Base-by-base conservation (phyloP, 2,888 invertebrate species). In the Cistogaster globosa region DNA sequence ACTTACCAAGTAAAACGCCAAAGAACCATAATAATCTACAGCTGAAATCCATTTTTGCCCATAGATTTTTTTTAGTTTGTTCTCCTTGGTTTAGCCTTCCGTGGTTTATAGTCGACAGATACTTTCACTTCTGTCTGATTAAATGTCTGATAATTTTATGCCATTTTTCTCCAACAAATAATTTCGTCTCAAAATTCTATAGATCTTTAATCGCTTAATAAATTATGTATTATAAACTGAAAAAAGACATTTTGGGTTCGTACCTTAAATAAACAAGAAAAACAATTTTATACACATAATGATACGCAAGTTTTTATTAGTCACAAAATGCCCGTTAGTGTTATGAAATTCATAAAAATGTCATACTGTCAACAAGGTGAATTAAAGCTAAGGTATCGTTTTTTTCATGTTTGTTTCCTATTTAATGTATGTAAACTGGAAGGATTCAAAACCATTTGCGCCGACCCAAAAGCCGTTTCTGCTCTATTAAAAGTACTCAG, bases 41-140 rank as follows among this genome's bases (percentile, higher is more conserved):
- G 87, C 87, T 89, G 88, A 88, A 88, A 88, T 89, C 89, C 90
- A 90, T 90, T 88, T 89, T 90, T 86, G 86, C 88, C 89, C 88
- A 88, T 88, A 89, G 87, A 88, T 87, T 74, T 26, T 16, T 32
- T 60, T 57, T 48, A 62, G 38, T 55, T 38, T 55, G 16, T 9
- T 48, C n/a, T 68, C 42, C 20, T 45, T 38, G 63, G 58, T 58
- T 51, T 67, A 68, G 48, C 18, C 67, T 48, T 63, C n/a, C 68
- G 45, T 32, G 20, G 22, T 55, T 68, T 57, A 57, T 69, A 63
- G 36, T 69, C 58, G 75, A 63, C 69, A 60, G 51, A 58, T 58
- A 71, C 82, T 77, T 76, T 72, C 60, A 77, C 82, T 83, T 71
- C n/a, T 77, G 58, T 22, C 14, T 77, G 9, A 74, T 62, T 62